These are phyloP conservation scores for Chelidonichthys spinosus DNA, from an alignment of 2,797 vertebrate species.

Conservation along the genomic window DNA sequence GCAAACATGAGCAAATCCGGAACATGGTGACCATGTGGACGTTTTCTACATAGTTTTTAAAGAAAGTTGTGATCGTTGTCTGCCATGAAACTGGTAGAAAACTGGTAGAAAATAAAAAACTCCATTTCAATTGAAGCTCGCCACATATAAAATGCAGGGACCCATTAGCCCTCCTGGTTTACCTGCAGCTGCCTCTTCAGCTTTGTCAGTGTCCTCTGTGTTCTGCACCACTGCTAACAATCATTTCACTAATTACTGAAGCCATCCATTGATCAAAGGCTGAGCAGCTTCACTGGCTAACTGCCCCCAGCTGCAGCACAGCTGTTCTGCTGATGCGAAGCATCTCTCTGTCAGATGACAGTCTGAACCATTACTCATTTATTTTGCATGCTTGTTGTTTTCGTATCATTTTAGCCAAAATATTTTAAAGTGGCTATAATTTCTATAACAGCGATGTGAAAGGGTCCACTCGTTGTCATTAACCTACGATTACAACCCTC, in stretches of 20 bases:
- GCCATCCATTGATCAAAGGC: conserved; percentile 30
- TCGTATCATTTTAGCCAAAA: not conserved
- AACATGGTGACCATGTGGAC: too few relatives aligned
- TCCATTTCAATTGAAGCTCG: too few relatives aligned
- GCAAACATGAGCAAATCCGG: too few relatives aligned
- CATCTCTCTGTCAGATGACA: not conserved
- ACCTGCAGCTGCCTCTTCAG: conserved; percentile 3
- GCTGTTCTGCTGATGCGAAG: conserved; percentile 40
- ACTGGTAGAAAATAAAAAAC: too few relatives aligned
- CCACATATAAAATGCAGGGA: not conserved
- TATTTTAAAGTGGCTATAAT: not conserved
- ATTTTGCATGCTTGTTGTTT: not conserved
- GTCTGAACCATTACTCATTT: not conserved
- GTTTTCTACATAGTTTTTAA: too few relatives aligned
- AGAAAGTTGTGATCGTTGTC: too few relatives aligned
- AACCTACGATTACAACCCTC: not conserved
- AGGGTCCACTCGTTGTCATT: too few relatives aligned
- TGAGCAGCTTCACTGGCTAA: not conserved
- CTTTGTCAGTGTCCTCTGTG: not conserved
- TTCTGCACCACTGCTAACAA: conserved; percentile 1
- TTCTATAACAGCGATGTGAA: too few relatives aligned
- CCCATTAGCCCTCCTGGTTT: not conserved
- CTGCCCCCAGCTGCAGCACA: conserved; percentile 1
- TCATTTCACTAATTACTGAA: conserved; percentile 26
- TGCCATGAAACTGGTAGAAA: too few relatives aligned